Evolutionary conservation across 2,113 vertebrate species (phyloP), one percentile per base, ranked within the genome.

Genomic region (Drymodes brunneopygia): DNA sequence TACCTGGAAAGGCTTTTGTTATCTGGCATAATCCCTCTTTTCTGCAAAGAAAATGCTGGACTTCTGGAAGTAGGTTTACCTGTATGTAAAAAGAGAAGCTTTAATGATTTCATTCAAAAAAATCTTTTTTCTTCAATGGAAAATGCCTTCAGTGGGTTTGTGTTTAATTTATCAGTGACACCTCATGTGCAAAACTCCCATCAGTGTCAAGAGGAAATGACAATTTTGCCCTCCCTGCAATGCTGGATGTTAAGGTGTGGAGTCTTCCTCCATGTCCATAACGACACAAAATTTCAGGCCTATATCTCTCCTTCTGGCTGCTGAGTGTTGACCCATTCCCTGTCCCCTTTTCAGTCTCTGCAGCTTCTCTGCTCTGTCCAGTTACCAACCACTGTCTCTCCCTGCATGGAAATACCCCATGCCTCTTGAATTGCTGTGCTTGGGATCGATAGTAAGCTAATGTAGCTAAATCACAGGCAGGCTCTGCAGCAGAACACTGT

Each of bases 11-110:
- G 64, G 87, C 97, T 87, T 87, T 96, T 69, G 78, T 93, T 62
- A 97, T 96, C 81, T 97, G 97, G 94, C 99, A 99, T 79, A 99
- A 97, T 84, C 98, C 98, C 36, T 99, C 98, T 92, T 97, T 98
- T 73, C 98, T 98, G 91, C 99, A 99, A 96, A 99, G 98, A 6
- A 98, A 98, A 80, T 97, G 96, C 57, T 97, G 97, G 91, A 99
- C 95, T 92, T 94, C 94, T 48, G 99, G 98, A 53, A 99, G 88
- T 58, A 98, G 81, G 90, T 99, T 99, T 90, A 99, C 98, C 99
- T 99, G 97, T 53, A 96, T 10, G 10, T 58, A 97, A 96, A 73
- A 91, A 91, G 50, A 97, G 38, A 93, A 38, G 58, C 7, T 48
- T 86, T 91, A 85, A 74, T 94, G 8, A 97, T 72, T 86, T 82